Conservation (phyloP, 1,140 invertebrate species). For the Ostrea edulis region DNA sequence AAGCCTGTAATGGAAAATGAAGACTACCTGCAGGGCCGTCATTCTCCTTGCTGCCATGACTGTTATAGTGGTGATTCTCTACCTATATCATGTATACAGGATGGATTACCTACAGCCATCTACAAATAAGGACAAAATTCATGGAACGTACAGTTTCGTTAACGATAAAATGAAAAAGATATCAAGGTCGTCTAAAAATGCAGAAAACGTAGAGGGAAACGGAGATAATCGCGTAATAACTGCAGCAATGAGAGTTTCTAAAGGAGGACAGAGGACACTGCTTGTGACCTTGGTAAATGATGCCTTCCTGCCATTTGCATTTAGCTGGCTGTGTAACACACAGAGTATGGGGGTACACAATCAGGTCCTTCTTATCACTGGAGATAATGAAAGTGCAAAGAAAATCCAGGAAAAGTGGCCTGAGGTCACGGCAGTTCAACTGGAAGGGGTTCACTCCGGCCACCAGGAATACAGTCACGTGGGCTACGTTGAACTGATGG, state of each 20-base stretch:
- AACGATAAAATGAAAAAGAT: background rate
- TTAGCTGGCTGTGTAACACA: constrained; percentile 73
- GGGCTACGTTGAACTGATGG: constrained; percentile 70
- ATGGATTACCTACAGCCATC: background rate
- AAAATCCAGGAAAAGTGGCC: constrained; percentile 65
- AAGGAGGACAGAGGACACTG: background rate
- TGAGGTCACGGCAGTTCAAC: constrained; percentile 58
- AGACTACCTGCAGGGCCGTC: too few relatives aligned
- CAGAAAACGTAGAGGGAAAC: background rate
- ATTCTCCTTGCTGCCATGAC: background rate
- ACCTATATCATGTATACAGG: background rate
- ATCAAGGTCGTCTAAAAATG: background rate
- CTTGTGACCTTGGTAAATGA: constrained; percentile 70
- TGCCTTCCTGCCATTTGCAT: constrained; percentile 67
- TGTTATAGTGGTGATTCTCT: background rate
- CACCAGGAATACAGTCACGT: constrained; percentile 67
- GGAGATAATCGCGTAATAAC: background rate
- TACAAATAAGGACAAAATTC: too few relatives aligned
- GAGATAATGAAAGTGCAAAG: constrained; percentile 58
- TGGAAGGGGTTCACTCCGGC: constrained; percentile 53
- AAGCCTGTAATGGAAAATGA: too few relatives aligned
- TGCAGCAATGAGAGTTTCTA: background rate
- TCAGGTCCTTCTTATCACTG: constrained; percentile 65
- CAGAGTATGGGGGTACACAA: constrained; percentile 66
- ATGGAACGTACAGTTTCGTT: too few relatives aligned